These are phyloP conservation scores for Drosophila subpulchrella DNA, from an alignment of 1,140 invertebrate species.

Conservation along the genomic window DNA sequence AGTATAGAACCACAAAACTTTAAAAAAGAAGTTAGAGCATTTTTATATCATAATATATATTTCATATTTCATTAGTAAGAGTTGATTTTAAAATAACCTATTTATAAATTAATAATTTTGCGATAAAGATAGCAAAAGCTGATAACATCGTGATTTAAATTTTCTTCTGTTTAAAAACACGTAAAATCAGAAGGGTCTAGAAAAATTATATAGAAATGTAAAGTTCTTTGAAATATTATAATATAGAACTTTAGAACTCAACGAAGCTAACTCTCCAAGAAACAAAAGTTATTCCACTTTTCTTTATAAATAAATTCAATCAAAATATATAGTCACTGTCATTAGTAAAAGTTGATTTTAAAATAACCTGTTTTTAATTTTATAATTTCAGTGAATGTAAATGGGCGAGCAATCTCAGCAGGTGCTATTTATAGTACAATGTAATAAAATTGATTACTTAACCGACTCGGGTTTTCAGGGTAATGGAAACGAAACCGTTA, in stretches of 20 bases:
- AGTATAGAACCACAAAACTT: neutral
- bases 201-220: too few relatives aligned
- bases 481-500: constrained; percentile 19
- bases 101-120: neutral
- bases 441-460: neutral
- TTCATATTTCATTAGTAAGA: neutral
- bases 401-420: neutral
- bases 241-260: too few relatives aligned
- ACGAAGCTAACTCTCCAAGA: too few relatives aligned
- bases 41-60: too few relatives aligned
- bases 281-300: too few relatives aligned
- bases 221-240: too few relatives aligned
- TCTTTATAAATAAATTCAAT: neutral
- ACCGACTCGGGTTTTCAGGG: constrained; percentile 9
- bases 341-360: neutral
- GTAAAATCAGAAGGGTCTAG: too few relatives aligned
- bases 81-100: neutral
- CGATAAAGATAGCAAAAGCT: too few relatives aligned
- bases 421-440: neutral
- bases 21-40: neutral
- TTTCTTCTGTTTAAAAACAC: too few relatives aligned
- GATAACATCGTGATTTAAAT: too few relatives aligned
- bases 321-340: neutral
- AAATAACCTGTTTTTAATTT: neutral
- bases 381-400: neutral